Percentiles rank a stretch among this genome's conserved stretches.
Evolutionary conservation across 35 echinoderm and acorn worm genomes (phyloP).

Genomic region (Chiridota heheva): DNA sequence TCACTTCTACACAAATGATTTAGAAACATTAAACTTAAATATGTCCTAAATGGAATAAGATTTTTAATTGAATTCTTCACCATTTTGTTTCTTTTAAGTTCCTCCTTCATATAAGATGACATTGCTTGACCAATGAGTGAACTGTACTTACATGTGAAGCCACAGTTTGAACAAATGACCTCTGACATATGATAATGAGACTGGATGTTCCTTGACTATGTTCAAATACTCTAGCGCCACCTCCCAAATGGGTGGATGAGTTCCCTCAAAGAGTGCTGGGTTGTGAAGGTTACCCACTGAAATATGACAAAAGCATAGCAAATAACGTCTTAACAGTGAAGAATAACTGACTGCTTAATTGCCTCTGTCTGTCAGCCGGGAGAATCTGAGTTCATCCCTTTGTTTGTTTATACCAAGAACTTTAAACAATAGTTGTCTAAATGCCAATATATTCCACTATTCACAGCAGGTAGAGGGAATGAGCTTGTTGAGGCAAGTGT

Average conservation of each 20-base stretch:
- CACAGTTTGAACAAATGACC: slow-evolving; percentile 91
- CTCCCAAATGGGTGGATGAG: slow-evolving; percentile 68
- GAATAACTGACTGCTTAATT: background rate
- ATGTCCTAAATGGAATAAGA: background rate
- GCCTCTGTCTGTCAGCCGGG: too few relatives aligned
- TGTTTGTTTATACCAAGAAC: background rate
- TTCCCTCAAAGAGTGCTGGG: slow-evolving; percentile 86
- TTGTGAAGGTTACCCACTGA: slow-evolving; percentile 96
- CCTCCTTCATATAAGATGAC: background rate
- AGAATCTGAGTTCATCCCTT: too few relatives aligned
- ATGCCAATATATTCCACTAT: background rate
- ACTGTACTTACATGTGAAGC: slow-evolving; percentile 69
- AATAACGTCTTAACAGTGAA: too few relatives aligned
- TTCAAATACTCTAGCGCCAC: slow-evolving; percentile 71
- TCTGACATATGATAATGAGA: slow-evolving; percentile 62
- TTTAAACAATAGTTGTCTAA: background rate
- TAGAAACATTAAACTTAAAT: background rate
- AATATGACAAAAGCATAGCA: slow-evolving; percentile 9
- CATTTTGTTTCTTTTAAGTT: background rate
- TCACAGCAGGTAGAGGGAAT: too few relatives aligned
- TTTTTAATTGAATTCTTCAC: background rate
- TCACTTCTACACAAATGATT: background rate
- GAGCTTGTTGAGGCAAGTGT: too few relatives aligned
- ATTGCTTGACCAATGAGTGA: background rate
- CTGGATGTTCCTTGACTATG: slow-evolving; percentile 75